A percentile compares a stretch with the other conserved stretches of the same genome.
Conservation (phyloP, 2,113 vertebrate species). For the Vicugna pacos region DNA sequence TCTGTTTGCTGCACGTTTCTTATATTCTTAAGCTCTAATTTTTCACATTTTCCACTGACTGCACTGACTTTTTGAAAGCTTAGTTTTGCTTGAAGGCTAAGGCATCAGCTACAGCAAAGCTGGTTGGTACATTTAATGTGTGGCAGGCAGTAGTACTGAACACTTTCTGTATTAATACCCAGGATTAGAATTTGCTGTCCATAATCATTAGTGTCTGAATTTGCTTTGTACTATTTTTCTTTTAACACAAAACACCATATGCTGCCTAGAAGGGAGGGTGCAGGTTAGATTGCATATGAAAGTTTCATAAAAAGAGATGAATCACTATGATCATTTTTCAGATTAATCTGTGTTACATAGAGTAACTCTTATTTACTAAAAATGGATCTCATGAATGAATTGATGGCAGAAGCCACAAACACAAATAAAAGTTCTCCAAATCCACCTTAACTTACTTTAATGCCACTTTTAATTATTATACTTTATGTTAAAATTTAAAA, state of each 20-base stretch:
- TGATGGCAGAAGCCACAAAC: background rate
- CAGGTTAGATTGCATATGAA: background rate
- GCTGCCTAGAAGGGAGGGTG: background rate
- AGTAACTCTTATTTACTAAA: background rate
- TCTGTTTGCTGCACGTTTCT: background rate
- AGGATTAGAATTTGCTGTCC: background rate
- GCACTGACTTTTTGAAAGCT: background rate
- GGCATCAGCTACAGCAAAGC: background rate
- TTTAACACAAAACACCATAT: background rate
- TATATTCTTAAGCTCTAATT: background rate
- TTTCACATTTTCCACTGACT: background rate
- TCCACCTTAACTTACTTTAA: background rate
- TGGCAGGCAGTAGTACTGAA: background rate
- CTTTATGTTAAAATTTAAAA: conserved; percentile 2
- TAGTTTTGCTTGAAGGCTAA: background rate
- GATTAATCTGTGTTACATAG: background rate
- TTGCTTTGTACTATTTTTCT: background rate
- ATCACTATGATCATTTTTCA: background rate
- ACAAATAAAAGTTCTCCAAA: background rate
- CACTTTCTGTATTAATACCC: background rate
- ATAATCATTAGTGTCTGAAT: background rate
- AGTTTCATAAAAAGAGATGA: background rate
- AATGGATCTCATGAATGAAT: background rate
- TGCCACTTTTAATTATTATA: conserved; percentile 11
- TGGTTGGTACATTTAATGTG: background rate